Base-by-base conservation (phyloP, 2,888 invertebrate genomes). In the Lydus trimaculatus region DNA sequence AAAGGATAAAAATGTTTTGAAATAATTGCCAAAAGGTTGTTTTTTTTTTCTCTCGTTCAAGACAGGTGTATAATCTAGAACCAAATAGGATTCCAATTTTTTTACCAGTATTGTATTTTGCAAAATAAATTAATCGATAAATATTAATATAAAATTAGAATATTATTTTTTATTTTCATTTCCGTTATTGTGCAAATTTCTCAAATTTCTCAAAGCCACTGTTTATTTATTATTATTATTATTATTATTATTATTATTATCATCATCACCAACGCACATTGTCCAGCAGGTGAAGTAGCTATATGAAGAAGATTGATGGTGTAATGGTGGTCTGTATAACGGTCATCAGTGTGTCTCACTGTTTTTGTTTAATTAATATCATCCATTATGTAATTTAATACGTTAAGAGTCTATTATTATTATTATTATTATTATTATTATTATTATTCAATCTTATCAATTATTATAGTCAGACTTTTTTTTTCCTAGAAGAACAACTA, bases 281-380 rank as follows among this genome's bases (percentile, higher is more conserved):
- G 52, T 70, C 43, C 64, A 75, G 75, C 75, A 75, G 75, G 75
- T 75, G 75, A 66, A 74, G 73, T 73, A 73, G 69, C 4, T 70
- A 67, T 65, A 71, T 69, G 72, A 72, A 73, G 72, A 73, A 76
- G 76, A 76, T 76, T 76, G 75, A 76, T 76, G 73, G 65, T 68
- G 65, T 69, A 64, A 70, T 67, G 67, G 68, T 69, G 70, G 74
- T 72, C 69, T 70, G 65, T 63, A 65, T 76, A 74, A 76, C 73
- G 73, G 73, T 65, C 75, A 72, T 75, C 70, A 74, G 72, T 72
- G 73, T 74, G 56, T 70, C 66, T 33, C 62, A 68, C 70, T 64
- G 70, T 66, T 72, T 33, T 67, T 65, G 60, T 58, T 74, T 74
- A 74, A 74, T 74, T 72, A 74, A 70, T 71, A 69, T 66, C 71